Evolutionary conservation across 2,113 vertebrate species (phyloP), one percentile per base, ranked within the genome.

Genomic region (Nothoprocta pentlandii): DNA sequence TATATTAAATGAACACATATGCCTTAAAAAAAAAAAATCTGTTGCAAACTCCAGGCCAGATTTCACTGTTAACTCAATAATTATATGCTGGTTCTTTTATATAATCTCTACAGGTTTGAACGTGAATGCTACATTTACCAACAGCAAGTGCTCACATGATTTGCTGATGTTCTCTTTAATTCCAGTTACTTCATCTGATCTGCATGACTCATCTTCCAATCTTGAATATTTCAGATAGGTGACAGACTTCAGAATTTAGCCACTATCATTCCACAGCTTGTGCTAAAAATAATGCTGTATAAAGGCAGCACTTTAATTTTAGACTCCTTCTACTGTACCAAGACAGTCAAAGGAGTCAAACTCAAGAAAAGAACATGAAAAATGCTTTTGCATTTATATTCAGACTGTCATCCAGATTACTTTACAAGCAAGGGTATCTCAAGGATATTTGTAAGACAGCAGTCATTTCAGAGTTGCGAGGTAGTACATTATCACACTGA

Each of bases 41-140:
- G 6, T 73, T 56, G 61, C 32, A 61, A 80, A 75, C 25, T 90
- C 90, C 80, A 84, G 30, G 64, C 58, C 23, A 0, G 66, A 86
- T 93, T 95, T 94, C 90, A 61, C 56, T 44, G 79, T 39, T 75
- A 87, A 53, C 56, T 75, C 69, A 53, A 44, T 64, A 90, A 80
- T 11, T 30, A 66, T 21, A 44, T 3, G 19, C 44, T 88, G 73
- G 28, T 62, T 80, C 68, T 70, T 91, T 67, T 56, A 22, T 47
- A 75, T 41, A 80, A 32, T 47, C 82, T 63, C 54, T 71, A 36
- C 93, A 95, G 69, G 94, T 86, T 88, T 75, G 74, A 90, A 93
- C 39, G 0, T 42, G 90, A 90, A 84, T n/a, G n/a, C 66, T 75
- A 63, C 77, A 58, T 79, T 95, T 81, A 86, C 44, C 73, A 75